phyloP scores from a whole-genome alignment of 1,140 invertebrate genomes.

The Himalopsyche phryganea region DNA sequence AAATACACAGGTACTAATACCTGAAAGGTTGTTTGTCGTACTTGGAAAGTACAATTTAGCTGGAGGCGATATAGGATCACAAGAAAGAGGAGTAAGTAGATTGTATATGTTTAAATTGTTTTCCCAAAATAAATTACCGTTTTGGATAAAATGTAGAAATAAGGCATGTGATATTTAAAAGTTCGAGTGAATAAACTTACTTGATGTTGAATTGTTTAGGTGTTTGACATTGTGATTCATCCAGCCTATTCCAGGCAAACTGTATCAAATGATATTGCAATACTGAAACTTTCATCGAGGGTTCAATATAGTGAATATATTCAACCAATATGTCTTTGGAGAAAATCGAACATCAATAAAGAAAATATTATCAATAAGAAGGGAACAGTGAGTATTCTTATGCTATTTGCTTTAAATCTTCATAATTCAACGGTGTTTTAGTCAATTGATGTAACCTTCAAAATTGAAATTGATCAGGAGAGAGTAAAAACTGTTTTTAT shows the following conservation, averaged over 20 bases:
- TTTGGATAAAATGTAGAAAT: too few relatives aligned
- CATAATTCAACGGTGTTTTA: too few relatives aligned
- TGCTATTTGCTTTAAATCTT: too few relatives aligned
- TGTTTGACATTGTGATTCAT: conserved; percentile 42
- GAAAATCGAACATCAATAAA: conserved; percentile 45
- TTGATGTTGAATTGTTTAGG: conserved; percentile 33
- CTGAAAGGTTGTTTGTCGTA: conserved; percentile 38
- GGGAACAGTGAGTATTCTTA: conserved; percentile 23
- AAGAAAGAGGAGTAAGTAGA: conserved; percentile 25
- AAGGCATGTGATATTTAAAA: too few relatives aligned
- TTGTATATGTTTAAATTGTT: conserved; percentile 1
- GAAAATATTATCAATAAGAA: conserved; percentile 29
- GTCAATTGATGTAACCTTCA: too few relatives aligned
- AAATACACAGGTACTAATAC: conserved; percentile 34
- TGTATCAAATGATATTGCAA: conserved; percentile 43
- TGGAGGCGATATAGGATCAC: conserved; percentile 28
- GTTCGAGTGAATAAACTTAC: too few relatives aligned
- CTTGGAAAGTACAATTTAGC: conserved; percentile 37
- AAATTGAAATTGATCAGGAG: too few relatives aligned
- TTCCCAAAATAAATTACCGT: too few relatives aligned
- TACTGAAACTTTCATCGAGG: conserved; percentile 42
- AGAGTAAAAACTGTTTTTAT: too few relatives aligned
- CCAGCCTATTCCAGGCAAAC: conserved; percentile 37
- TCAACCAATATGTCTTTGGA: conserved; percentile 49
- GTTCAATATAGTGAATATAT: conserved; percentile 43